Conservation (phyloP, 2,797 vertebrate genomes). For the Cyclopterus lumpus region DNA sequence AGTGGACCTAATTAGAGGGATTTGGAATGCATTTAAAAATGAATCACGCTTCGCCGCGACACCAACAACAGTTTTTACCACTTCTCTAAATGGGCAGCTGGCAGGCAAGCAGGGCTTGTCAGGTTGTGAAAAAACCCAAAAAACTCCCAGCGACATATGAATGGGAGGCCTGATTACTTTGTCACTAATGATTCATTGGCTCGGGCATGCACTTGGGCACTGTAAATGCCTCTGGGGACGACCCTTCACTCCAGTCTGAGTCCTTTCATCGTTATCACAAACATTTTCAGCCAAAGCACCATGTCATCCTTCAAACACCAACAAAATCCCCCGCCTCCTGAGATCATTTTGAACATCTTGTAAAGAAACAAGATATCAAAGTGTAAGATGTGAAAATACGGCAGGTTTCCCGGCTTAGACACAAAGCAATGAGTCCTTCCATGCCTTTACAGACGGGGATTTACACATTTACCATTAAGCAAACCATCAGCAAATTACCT, state of each 20-base stretch:
- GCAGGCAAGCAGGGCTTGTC: slow-evolving; percentile 59
- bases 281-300: not conserved
- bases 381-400: not conserved
- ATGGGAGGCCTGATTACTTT: slow-evolving; percentile 75
- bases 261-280: slow-evolving; percentile 1
- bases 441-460: slow-evolving; percentile 22
- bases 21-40: slow-evolving; percentile 69
- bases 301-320: slow-evolving; percentile 1
- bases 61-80: slow-evolving; percentile 63
- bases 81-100: slow-evolving; percentile 73
- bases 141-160: slow-evolving; percentile 64
- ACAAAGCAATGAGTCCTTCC: slow-evolving; percentile 20
- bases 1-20: slow-evolving; percentile 74
- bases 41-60: slow-evolving; percentile 56
- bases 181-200: slow-evolving; percentile 70
- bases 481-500: slow-evolving; percentile 44
- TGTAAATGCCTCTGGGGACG: slow-evolving; percentile 41
- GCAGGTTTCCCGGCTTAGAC: slow-evolving; percentile 15
- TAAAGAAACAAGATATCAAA: slow-evolving; percentile 1
- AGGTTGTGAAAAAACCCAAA: slow-evolving; percentile 34
- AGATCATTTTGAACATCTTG: not conserved
- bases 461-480: slow-evolving; percentile 44
- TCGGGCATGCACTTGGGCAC: slow-evolving; percentile 26
- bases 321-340: not conserved
- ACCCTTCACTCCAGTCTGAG: slow-evolving; percentile 17